Evolutionary conservation across 2,888 invertebrate species (phyloP).

Genomic region (Amphipyra tragopoginis): DNA sequence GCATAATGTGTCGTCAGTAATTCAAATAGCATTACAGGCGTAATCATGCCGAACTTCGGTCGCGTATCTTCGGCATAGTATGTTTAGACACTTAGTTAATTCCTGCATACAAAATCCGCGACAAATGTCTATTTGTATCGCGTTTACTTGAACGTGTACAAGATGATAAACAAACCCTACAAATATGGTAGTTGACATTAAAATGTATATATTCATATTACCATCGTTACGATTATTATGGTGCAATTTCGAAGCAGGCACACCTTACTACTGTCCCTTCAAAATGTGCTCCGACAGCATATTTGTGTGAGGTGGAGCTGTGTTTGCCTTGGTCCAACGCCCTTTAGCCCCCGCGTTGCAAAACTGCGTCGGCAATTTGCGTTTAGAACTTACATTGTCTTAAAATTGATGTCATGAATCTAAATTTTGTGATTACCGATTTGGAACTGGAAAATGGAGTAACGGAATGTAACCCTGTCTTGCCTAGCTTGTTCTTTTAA

Average conservation of each 20-base stretch:
- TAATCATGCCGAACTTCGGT: too few species aligned
- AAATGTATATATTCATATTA: constrained; percentile 18
- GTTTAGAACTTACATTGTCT: constrained; percentile 29
- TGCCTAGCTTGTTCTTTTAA: too few species aligned
- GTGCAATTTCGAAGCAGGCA: constrained; percentile 32
- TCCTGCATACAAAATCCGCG: too few species aligned
- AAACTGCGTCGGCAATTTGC: constrained; percentile 21
- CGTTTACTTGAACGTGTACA: too few species aligned
- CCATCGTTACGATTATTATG: constrained; percentile 27
- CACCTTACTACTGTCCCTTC: constrained; percentile 34
- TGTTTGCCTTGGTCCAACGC: constrained; percentile 52
- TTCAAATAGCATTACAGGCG: too few species aligned
- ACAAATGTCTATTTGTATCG: too few species aligned
- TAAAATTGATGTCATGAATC: not conserved
- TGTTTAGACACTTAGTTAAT: too few species aligned
- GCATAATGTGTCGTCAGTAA: too few species aligned
- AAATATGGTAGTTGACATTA: constrained; percentile 11
- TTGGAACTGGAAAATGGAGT: not conserved
- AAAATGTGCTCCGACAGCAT: constrained; percentile 55
- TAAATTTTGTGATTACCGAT: not conserved
- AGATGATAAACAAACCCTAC: not conserved
- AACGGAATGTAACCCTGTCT: not conserved
- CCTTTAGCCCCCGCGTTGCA: constrained; percentile 42
- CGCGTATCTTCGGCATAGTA: too few species aligned
- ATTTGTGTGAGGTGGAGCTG: constrained; percentile 41